These are phyloP conservation scores for Brachionus angularis DNA, from an alignment of 1,140 invertebrate species.

Conservation along the genomic window DNA sequence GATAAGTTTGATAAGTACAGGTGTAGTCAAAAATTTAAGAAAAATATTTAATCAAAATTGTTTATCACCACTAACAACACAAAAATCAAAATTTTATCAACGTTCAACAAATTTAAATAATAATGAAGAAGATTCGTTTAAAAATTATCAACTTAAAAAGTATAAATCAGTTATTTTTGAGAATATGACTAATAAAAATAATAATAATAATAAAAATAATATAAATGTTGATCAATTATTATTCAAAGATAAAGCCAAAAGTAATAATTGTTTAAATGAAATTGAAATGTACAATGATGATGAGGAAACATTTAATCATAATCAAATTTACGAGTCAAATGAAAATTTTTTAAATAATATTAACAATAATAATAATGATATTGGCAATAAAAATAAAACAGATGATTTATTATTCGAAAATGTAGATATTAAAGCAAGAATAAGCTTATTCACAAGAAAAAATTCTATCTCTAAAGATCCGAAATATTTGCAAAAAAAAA, in stretches of 20 bases:
- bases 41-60: conserved; percentile 32
- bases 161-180: conserved; percentile 11
- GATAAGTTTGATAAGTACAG: conserved; percentile 32
- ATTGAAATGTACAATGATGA: too few species aligned
- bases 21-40: conserved; percentile 29
- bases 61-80: conserved; percentile 13
- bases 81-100: not conserved
- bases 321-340: too few species aligned
- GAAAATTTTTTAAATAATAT: too few species aligned
- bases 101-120: too few species aligned
- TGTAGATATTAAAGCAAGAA: conserved; percentile 8
- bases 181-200: conserved; percentile 4
- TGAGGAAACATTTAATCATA: too few species aligned
- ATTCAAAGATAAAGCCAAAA: conserved; percentile 19
- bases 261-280: conserved; percentile 18
- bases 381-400: not conserved
- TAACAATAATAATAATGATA: too few species aligned
- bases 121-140: not conserved
- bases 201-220: not conserved
- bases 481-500: conserved; percentile 1
- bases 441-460: not conserved
- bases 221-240: too few species aligned
- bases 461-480: conserved; percentile 10
- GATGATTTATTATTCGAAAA: not conserved
- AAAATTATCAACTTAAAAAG: conserved; percentile 6